Conservation (phyloP, 2,888 invertebrate genomes). For the Meta bourneti region DNA sequence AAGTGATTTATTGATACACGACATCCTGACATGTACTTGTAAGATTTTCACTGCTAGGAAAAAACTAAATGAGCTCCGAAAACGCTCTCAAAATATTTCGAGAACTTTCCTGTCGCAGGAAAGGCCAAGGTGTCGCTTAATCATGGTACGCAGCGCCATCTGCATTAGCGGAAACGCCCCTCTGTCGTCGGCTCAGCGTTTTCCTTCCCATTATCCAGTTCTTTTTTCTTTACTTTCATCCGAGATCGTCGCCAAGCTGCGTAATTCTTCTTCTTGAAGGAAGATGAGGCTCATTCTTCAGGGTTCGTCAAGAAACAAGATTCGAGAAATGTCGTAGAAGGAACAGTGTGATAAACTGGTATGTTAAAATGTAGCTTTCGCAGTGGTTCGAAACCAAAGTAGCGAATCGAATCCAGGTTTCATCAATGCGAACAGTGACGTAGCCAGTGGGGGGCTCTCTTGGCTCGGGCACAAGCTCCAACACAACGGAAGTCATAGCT, state of each 20-base stretch:
- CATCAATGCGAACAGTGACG: no score
- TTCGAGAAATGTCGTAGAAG: not conserved
- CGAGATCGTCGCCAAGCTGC: slow-evolving; percentile 14
- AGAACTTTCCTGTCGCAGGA: slow-evolving; percentile 29
- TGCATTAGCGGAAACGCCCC: slow-evolving; percentile 50
- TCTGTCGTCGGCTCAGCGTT: slow-evolving; percentile 31
- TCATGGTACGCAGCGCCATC: slow-evolving; percentile 52
- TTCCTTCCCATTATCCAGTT: slow-evolving; percentile 2
- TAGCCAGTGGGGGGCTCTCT: no score
- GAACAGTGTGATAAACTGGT: no score
- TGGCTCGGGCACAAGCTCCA: no score
- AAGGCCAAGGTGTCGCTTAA: slow-evolving; percentile 54
- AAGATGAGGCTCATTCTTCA: slow-evolving; percentile 8
- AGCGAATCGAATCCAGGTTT: no score
- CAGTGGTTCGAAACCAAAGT: no score
- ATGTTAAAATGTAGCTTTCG: no score
- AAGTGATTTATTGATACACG: slow-evolving; percentile 66
- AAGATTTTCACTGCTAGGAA: slow-evolving; percentile 37
- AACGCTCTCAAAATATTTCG: slow-evolving; percentile 49
- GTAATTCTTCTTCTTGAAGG: slow-evolving; percentile 48
- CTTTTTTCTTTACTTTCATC: slow-evolving; percentile 7
- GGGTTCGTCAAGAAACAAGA: not conserved
- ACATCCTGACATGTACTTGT: slow-evolving; percentile 47
- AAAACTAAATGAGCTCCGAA: slow-evolving; percentile 37
- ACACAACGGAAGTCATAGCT: no score